phyloP scores from a whole-genome alignment of 2,888 invertebrate species.

The Caenorhabditis afra region DNA sequence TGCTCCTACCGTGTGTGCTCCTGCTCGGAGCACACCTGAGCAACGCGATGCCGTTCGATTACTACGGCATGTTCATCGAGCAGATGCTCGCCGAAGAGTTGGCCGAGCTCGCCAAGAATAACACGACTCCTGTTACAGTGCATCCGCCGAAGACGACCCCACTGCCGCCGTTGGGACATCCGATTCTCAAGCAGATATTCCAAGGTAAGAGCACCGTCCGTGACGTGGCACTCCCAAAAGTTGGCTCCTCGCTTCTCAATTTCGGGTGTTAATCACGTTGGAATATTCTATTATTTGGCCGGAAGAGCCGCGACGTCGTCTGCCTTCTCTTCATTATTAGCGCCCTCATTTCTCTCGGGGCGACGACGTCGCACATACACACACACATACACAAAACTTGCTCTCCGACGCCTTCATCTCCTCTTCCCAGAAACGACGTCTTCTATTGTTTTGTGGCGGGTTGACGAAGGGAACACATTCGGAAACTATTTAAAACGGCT shows the following conservation, averaged over 20 bases:
- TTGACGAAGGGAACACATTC: conserved; percentile 1
- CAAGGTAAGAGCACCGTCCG: conserved; percentile 18
- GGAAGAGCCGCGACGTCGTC: conserved; percentile 2
- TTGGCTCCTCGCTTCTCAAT: neutral
- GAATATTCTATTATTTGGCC: conserved; percentile 41
- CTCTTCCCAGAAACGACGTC: conserved; percentile 12
- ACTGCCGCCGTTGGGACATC: conserved; percentile 35
- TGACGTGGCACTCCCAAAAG: neutral
- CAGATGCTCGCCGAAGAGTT: conserved; percentile 62
- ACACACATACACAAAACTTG: conserved; percentile 9
- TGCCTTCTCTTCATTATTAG: conserved; percentile 35
- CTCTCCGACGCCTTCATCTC: conserved; percentile 6
- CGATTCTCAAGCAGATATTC: conserved; percentile 32
- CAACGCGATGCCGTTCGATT: conserved; percentile 60
- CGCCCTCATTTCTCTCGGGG: conserved; percentile 30
- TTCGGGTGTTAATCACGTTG: conserved; percentile 10
- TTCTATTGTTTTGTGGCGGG: conserved; percentile 15
- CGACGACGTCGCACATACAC: conserved; percentile 1
- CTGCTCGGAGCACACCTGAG: conserved; percentile 11
- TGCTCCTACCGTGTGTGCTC: conserved; percentile 34
- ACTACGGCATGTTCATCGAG: conserved; percentile 67
- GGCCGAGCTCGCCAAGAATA: conserved; percentile 39
- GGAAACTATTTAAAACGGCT: conserved; percentile 3
- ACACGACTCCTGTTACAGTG: conserved; percentile 38
- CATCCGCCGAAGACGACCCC: conserved; percentile 24